Conservation (phyloP, 2,888 invertebrate species). For the Amphiduros pacificus region DNA sequence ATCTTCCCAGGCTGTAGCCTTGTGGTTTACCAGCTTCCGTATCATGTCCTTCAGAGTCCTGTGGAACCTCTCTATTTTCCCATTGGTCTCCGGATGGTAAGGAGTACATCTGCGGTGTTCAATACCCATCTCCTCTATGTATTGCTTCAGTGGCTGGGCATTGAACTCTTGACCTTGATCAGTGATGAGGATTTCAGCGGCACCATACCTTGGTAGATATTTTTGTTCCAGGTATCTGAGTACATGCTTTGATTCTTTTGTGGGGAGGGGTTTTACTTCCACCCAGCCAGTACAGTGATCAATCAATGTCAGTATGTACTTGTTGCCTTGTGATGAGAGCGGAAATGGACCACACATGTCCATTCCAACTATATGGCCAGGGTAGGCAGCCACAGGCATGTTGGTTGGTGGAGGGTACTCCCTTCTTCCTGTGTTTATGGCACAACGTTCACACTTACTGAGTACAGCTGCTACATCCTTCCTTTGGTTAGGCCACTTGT, state of each 20-base stretch:
- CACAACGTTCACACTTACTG: neutral
- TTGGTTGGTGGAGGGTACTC: neutral
- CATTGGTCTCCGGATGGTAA: slow-evolving; percentile 11
- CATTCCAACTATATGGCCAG: slow-evolving; percentile 6
- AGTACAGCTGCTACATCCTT: neutral
- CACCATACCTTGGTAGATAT: slow-evolving; percentile 5
- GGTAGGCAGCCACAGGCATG: slow-evolving; percentile 5
- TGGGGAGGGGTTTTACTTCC: slow-evolving; percentile 8
- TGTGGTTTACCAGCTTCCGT: slow-evolving; percentile 1
- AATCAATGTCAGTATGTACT: neutral
- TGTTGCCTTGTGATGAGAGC: neutral
- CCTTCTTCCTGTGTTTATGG: neutral
- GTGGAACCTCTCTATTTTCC: neutral
- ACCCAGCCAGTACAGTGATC: slow-evolving; percentile 12
- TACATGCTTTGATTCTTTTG: neutral
- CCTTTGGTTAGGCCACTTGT: slow-evolving; percentile 7
- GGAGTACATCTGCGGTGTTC: neutral
- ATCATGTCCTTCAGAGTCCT: slow-evolving; percentile 5
- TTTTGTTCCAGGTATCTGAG: neutral
- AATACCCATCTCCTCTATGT: neutral
- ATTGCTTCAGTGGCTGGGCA: neutral
- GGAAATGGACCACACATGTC: slow-evolving; percentile 13
- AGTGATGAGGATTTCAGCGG: neutral
- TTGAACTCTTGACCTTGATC: slow-evolving; percentile 7
- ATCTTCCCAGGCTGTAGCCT: slow-evolving; percentile 2